Evolutionary conservation across 2,888 invertebrate species (phyloP), one percentile per base, ranked within the genome.

Genomic region (Philereme transversata): DNA sequence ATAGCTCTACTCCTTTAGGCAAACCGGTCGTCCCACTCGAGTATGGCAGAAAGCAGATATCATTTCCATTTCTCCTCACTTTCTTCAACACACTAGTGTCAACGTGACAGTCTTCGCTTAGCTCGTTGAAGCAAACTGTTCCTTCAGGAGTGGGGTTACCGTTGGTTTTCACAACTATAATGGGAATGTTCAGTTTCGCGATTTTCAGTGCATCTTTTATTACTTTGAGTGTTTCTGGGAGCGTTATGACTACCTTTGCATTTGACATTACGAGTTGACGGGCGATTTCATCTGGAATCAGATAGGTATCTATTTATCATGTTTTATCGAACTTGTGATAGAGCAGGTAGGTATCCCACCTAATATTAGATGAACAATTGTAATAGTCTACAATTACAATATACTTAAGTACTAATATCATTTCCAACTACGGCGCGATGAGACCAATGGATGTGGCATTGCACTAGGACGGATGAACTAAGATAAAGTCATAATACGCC

Each of bases 1-100:
- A 93, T 0, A 96, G 75, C 73, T 94, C 93, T 0, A 97, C 96
- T 4, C 96, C 96, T 89, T 97, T 97, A 0, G 97, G 96, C 53
- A 96, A 68, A 0, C 98, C 98, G 0, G 97, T 97, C 0, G 98
- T 98, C 0, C 97, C 97, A 76, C 97, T 97, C 0, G 97, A 97
- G 87, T 96, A 97, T 0, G 97, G 97, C 62, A 97, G 74, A 38
- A 96, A 88, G 4, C 94, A 94, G 8, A 95, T 82, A 73, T 96
- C 96, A 34, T 94, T 90, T 0, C 88, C 72, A 49, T 71, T 78
- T 57, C 92, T 79, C 54, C 88, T 82, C 0, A 91, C 89, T 67
- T 89, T 75, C 64, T 87, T 93, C 52, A 95, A 75, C 65, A 90
- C 89, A 4, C 93, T 89, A 43, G 90, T 92, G 62, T 95, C 94